Base-by-base conservation (phyloP, 2,888 invertebrate species). In the Brachylomia viminalis region DNA sequence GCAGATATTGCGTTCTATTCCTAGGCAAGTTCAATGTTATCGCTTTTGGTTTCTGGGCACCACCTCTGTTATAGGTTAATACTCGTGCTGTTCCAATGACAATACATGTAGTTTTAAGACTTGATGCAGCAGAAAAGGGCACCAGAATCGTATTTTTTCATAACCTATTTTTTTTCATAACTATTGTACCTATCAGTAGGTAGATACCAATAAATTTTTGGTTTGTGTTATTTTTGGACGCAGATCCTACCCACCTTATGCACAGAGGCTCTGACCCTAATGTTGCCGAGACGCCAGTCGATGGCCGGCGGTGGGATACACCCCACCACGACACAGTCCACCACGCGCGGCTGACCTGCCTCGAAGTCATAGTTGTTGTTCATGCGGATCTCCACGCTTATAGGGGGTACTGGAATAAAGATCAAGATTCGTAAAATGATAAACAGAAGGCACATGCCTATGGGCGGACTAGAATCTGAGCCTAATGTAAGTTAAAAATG, bases 301-400 rank as follows among this genome's bases (percentile, higher is more conserved):
- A 96, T 86, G 5, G 90, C 85, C 0, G 95, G 96, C 0, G 95
- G 93, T 0, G 95, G 95, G 0, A 94, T 92, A 66, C 95, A 94
- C 0, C 96, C 96, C 3, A 94, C 92, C 0, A 96, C 94, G 13
- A 96, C 93, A 72, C 96, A 96, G 86, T 96, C 96, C 0, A 95
- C 94, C 0, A 95, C 94, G 0, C 96, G 91, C 0, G 96, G 96
- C 64, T 93, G 92, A 0, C 95, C 95, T 0, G 92, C 93, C 73
- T 95, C 96, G 86, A 96, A 95, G 87, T 95, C 91, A 1, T 87
- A 85, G 80, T 95, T 95, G 76, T 95, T 91, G 86, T 96, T 93
- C 59, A 95, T 72, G 0, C 95, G 93, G 5, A 96, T 95, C 75
- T 95, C 94, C 2, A 96, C 93, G 54, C 91, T 93, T 1, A 95